Evolutionary conservation across 2,888 invertebrate genomes (phyloP).

Genomic region (Periphyllus acericola): DNA sequence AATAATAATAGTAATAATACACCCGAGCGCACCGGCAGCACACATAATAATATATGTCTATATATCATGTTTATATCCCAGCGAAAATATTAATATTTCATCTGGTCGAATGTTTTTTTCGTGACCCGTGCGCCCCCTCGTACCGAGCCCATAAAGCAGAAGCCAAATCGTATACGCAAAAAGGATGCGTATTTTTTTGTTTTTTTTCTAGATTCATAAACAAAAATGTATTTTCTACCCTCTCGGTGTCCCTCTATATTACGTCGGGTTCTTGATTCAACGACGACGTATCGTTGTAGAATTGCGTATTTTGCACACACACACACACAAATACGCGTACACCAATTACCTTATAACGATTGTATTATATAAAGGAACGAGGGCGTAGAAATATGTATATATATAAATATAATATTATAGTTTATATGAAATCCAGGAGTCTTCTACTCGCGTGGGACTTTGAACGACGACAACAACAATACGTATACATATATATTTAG

Average conservation of each 20-base stretch:
- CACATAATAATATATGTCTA: conserved; percentile 11
- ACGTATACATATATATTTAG: neutral
- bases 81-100: conserved; percentile 55
- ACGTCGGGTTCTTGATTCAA: neutral
- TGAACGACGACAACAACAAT: neutral
- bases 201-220: neutral
- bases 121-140: conserved; percentile 11
- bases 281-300: neutral
- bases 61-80: conserved; percentile 43
- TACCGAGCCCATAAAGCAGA: conserved; percentile 20
- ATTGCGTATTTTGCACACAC: neutral
- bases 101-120: conserved; percentile 29
- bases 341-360: neutral
- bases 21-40: neutral
- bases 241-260: neutral
- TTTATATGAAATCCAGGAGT: neutral
- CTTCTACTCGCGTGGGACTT: neutral
- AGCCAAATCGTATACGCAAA: neutral
- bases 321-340: neutral
- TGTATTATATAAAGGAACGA: neutral
- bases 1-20: neutral
- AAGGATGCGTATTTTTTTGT: neutral
- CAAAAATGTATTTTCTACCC: neutral
- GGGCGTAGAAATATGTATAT: neutral
- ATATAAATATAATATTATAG: too few species aligned